Evolutionary conservation across 2,888 invertebrate genomes (phyloP).

Genomic region (Branchellion lobata): DNA sequence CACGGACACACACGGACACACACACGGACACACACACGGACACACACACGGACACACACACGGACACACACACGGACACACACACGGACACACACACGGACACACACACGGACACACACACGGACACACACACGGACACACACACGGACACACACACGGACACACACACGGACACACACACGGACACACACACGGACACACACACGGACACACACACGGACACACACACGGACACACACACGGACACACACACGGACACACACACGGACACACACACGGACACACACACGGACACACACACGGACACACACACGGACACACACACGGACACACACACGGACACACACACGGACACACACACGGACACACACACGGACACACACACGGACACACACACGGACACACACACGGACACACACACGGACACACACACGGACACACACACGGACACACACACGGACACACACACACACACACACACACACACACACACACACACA

Average conservation of each 20-base stretch:
- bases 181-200: conserved; percentile 64
- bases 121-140: background rate
- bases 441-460: too few species aligned
- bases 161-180: background rate
- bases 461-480: background rate
- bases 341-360: background rate
- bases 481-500: conserved; percentile 63
- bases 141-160: conserved; percentile 64
- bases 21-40: background rate
- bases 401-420: conserved; percentile 65
- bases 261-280: conserved; percentile 64
- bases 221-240: conserved; percentile 65
- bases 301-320: background rate
- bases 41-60: conserved; percentile 65
- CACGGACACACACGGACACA: conserved; percentile 63
- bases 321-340: conserved; percentile 64
- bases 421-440: conserved; percentile 52
- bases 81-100: conserved; percentile 64
- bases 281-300: conserved; percentile 62
- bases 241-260: conserved; percentile 52
- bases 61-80: conserved; percentile 52
- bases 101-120: conserved; percentile 62
- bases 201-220: background rate
- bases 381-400: background rate
- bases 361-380: conserved; percentile 64